These are phyloP conservation scores for Lepidurus apus DNA, from an alignment of 1,140 invertebrate species.

Conservation along the genomic window DNA sequence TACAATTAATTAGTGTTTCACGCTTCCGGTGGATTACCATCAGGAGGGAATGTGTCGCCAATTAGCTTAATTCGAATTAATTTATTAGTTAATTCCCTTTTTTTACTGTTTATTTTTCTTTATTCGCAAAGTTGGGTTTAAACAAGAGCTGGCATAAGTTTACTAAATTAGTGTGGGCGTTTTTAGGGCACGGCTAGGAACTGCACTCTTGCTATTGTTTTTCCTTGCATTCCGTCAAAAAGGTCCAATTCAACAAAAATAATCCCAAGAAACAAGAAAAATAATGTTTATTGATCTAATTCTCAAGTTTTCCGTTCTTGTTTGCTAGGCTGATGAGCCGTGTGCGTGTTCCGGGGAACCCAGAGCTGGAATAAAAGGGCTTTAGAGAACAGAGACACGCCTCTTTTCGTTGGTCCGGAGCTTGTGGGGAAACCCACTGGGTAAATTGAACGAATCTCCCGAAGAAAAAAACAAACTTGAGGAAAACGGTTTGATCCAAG, in stretches of 20 bases:
- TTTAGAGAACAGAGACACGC: not conserved
- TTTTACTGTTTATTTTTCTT: no score
- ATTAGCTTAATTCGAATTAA: no score
- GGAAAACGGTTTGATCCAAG: slow-evolving; percentile 3
- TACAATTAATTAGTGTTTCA: no score
- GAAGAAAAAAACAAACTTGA: not conserved
- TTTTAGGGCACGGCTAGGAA: no score
- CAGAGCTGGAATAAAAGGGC: slow-evolving; percentile 3
- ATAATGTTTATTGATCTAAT: slow-evolving; percentile 3
- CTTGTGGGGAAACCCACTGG: not conserved
- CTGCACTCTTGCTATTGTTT: no score
- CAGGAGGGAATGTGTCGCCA: no score
- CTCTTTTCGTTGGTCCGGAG: not conserved
- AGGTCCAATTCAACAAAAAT: not conserved
- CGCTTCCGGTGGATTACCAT: no score
- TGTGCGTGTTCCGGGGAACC: not conserved
- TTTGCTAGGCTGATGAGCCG: not conserved
- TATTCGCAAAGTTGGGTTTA: no score
- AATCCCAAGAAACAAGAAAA: not conserved
- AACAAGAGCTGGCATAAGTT: no score
- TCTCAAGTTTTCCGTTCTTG: not conserved
- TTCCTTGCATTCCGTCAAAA: not conserved
- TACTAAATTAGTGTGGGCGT: no score
- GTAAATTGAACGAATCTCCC: not conserved
- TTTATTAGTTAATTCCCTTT: no score